Evolutionary conservation across 1,140 invertebrate species (phyloP), one percentile per base, ranked within the genome.

Genomic region (Drosophila sturtevanti): DNA sequence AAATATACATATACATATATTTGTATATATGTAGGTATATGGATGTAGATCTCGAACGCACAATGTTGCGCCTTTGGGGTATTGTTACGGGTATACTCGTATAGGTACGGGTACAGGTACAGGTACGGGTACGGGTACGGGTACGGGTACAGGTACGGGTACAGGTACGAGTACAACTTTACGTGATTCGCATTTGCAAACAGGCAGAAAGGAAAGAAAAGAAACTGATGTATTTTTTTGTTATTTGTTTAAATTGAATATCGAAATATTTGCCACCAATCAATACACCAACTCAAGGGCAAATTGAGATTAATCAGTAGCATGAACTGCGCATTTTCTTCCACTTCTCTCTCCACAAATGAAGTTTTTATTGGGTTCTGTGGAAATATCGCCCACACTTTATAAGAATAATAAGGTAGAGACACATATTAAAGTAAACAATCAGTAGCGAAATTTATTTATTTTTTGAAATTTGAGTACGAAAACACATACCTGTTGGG

Each of bases 141-240:
- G n/a, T n/a, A n/a, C n/a, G n/a, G n/a, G 27, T 31, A 6, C 27
- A 0, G 6, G 0, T 12, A 12, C 34, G 34, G 11, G 34, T 44
- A 44, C 41, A 9, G 18, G 41, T 48, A 11, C 41, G 16, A 48
- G 16, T 48, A 48, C 63, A 72, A 62, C 44, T 75, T 63, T 61
- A 68, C 73, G 78, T 89, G 77, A 81, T 85, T 69, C 67, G 61
- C 64, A 81, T 85, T 68, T 71, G 54, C 54, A 54, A 60, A 71
- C 38, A 37, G 60, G 22, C 48, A 63, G 68, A 58, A 69, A n/a
- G n/a, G 75, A 44, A 52, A 11, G 34, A 34, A 58, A 59, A 67
- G 54, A 44, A 55, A 70, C 37, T 48, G 41, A 48, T 48, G 41
- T 48, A 21, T 6, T 35, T 65, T 56, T 41, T 31, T 14, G n/a